phyloP scores from a whole-genome alignment of 2,113 vertebrate genomes.

The Silurus meridionalis region DNA sequence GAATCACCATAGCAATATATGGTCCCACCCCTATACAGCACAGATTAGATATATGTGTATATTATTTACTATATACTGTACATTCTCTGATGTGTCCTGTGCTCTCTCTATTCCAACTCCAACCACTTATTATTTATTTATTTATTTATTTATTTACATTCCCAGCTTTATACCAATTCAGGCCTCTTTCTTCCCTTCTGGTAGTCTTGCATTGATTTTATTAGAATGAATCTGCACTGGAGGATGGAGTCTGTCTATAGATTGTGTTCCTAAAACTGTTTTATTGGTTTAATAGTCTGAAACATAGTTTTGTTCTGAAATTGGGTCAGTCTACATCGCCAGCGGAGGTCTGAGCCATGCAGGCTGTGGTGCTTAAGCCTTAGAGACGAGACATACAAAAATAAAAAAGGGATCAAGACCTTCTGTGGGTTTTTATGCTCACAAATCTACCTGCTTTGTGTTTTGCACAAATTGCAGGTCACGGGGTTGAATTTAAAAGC shows the following conservation, averaged over 20 bases:
- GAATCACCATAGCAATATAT: neutral
- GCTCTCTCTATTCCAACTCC: neutral
- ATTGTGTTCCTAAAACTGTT: conserved; percentile 58
- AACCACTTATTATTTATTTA: neutral
- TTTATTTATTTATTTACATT: neutral
- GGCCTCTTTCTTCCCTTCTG: conserved; percentile 3
- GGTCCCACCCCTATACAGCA: neutral
- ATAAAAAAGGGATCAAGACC: neutral
- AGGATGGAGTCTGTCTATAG: conserved; percentile 74
- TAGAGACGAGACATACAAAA: neutral
- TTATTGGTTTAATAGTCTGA: conserved; percentile 58
- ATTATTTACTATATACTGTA: neutral
- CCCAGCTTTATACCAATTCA: neutral
- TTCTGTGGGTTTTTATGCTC: neutral
- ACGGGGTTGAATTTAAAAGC: neutral
- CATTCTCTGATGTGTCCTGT: conserved; percentile 3
- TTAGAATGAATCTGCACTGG: conserved; percentile 63
- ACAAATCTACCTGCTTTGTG: neutral
- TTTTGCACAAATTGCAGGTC: conserved; percentile 8
- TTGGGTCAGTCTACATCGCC: conserved; percentile 52
- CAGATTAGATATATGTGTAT: neutral
- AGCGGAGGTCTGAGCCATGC: conserved; percentile 49
- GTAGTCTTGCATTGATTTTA: conserved; percentile 59
- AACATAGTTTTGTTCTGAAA: conserved; percentile 37
- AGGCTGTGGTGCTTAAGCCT: neutral